phyloP scores from a whole-genome alignment of 2,888 invertebrate genomes.

The Meteorus cinctellus region DNA sequence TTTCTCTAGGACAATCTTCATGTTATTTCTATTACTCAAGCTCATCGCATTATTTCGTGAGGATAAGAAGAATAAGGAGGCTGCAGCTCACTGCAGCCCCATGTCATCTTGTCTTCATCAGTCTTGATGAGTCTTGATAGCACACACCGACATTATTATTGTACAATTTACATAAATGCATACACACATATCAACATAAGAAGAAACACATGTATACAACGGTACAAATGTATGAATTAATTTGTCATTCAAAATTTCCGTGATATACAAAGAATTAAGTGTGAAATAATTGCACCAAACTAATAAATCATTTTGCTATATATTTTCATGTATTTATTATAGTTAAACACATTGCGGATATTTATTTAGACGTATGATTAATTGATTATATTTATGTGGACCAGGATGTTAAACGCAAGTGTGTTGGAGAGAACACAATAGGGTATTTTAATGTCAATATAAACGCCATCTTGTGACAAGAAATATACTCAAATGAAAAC shows the following conservation, averaged over 20 bases:
- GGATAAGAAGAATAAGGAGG: too few species aligned
- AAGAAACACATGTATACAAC: too few species aligned
- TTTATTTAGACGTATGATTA: background rate
- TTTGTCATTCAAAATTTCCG: too few species aligned
- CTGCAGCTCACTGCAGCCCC: background rate
- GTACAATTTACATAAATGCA: background rate
- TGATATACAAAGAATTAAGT: too few species aligned
- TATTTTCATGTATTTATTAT: background rate
- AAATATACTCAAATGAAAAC: background rate
- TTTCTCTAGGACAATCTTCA: conserved; percentile 4
- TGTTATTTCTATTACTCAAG: conserved; percentile 8
- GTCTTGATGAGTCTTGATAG: background rate
- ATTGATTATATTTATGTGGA: conserved; percentile 7
- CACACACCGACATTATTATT: background rate
- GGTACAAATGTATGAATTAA: too few species aligned
- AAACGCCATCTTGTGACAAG: background rate
- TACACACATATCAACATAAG: background rate
- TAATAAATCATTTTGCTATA: background rate
- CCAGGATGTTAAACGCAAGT: background rate
- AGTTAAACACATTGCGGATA: background rate
- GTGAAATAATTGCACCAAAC: background rate
- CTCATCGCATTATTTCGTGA: background rate
- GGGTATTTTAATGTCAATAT: background rate
- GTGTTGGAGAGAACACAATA: background rate
- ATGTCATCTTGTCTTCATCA: conserved; percentile 8